A percentile compares a stretch with the other conserved stretches of the same genome.
These are phyloP conservation scores for Malacoraja senta DNA, from an alignment of 2,797 vertebrate species.

Conservation along the genomic window DNA sequence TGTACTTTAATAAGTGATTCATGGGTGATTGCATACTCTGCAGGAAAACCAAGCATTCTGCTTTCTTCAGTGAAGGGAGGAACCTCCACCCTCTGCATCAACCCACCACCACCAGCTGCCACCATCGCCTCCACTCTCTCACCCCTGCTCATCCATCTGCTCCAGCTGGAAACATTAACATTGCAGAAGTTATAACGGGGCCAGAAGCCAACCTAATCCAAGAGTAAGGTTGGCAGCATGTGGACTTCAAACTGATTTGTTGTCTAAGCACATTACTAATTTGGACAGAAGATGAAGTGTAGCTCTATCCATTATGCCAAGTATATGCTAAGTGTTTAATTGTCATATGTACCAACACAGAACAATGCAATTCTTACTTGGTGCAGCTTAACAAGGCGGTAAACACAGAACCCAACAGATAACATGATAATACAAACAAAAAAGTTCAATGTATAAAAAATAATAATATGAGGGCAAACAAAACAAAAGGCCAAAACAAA, in stretches of 20 bases:
- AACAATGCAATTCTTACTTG: background rate
- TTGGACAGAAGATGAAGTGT: background rate
- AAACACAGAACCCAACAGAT: too few relatives aligned
- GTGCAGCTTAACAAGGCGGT: too few relatives aligned
- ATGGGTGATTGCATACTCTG: too few relatives aligned
- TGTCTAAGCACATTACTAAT: background rate
- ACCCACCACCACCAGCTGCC: background rate
- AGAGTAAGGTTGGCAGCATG: background rate
- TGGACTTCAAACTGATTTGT: background rate
- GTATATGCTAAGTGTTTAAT: too few relatives aligned
- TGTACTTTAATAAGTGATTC: background rate
- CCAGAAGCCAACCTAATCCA: slow-evolving; percentile 5
- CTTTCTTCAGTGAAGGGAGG: background rate
- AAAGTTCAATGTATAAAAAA: background rate
- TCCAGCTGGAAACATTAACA: background rate
- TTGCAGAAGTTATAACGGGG: background rate
- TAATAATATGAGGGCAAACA: too few relatives aligned
- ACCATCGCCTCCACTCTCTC: background rate
- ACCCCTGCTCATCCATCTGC: slow-evolving; percentile 11
- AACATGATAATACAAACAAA: background rate
- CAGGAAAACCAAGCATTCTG: background rate
- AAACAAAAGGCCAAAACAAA: too few relatives aligned
- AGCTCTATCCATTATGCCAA: background rate
- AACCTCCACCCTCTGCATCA: background rate
- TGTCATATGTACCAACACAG: too few relatives aligned